Conservation (phyloP, 1,140 invertebrate genomes). For the Phymastichus coffea region DNA sequence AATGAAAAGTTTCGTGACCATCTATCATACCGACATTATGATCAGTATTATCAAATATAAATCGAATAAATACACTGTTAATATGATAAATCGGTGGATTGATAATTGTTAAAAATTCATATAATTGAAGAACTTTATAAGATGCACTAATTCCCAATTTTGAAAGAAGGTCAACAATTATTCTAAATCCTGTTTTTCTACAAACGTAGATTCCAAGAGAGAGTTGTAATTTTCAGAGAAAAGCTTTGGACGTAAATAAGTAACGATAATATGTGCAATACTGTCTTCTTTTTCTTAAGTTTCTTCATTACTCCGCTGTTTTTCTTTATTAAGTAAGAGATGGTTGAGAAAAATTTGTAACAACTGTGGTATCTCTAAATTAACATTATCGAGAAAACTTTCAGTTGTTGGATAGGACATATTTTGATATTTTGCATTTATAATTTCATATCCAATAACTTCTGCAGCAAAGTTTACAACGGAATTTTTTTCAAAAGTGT, state of each 20-base stretch:
- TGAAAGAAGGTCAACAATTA: slow-evolving; percentile 43
- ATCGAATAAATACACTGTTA: slow-evolving; percentile 38
- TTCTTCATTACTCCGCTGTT: slow-evolving; percentile 13
- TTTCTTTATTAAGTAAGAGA: slow-evolving; percentile 5
- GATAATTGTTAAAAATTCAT: slow-evolving; percentile 46
- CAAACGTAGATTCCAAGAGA: slow-evolving; percentile 42
- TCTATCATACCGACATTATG: no score
- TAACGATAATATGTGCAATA: slow-evolving; percentile 42
- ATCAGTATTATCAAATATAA: slow-evolving; percentile 46
- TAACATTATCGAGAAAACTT: no score
- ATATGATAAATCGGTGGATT: slow-evolving; percentile 31
- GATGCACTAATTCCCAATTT: slow-evolving; percentile 41
- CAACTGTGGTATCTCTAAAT: slow-evolving; percentile 16
- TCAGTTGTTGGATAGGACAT: slow-evolving; percentile 12
- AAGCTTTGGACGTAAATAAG: slow-evolving; percentile 39
- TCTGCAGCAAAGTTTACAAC: slow-evolving; percentile 1
- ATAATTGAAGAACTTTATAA: slow-evolving; percentile 38
- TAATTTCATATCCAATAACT: slow-evolving; percentile 4
- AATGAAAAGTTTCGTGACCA: slow-evolving; percentile 26
- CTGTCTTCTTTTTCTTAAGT: slow-evolving; percentile 39
- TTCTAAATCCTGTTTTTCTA: slow-evolving; percentile 40
- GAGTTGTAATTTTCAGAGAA: slow-evolving; percentile 44
- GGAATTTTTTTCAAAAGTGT: background rate
- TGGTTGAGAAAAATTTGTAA: slow-evolving; percentile 2
- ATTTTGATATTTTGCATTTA: background rate